Percentiles rank a stretch among this genome's conserved stretches.
Evolutionary conservation across 2,113 vertebrate species (phyloP).

Genomic region (Anarrhichthys ocellatus): DNA sequence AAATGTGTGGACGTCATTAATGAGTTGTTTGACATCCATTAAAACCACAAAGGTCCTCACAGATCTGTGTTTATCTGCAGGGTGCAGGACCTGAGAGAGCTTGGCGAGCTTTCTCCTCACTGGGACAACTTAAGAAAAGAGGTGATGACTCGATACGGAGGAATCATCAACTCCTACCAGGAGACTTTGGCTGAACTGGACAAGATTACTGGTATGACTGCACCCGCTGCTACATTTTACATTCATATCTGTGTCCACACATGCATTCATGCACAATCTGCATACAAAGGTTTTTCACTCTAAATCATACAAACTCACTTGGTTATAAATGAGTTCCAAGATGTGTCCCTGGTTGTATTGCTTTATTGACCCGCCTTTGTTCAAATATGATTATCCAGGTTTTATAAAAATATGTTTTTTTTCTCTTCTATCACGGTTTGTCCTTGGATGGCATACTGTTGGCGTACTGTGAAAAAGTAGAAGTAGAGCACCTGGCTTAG

Average conservation of each 20-base stretch:
- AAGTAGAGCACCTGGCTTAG: background rate
- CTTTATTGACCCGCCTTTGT: background rate
- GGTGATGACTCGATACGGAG: conserved; percentile 92
- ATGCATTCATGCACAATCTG: background rate
- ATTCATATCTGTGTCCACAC: background rate
- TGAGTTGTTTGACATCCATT: conserved; percentile 1
- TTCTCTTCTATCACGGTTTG: background rate
- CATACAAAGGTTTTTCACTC: background rate
- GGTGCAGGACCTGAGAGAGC: conserved; percentile 93
- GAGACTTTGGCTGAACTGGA: conserved; percentile 92
- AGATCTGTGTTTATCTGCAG: conserved; percentile 75
- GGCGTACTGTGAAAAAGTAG: background rate
- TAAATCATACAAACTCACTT: background rate
- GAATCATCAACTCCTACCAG: conserved; percentile 91
- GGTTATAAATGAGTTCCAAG: background rate
- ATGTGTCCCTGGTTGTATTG: conserved; percentile 9
- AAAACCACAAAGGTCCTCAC: background rate
- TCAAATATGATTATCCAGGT: background rate
- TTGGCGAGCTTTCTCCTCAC: conserved; percentile 97
- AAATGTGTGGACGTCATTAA: background rate
- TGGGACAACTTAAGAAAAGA: conserved; percentile 97
- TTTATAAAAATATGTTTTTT: conserved; percentile 17
- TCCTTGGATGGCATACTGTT: conserved; percentile 2
- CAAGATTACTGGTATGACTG: conserved; percentile 89
- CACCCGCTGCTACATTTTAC: background rate